phyloP scores from a whole-genome alignment of 1,140 invertebrate species.

The Arion vulgaris region DNA sequence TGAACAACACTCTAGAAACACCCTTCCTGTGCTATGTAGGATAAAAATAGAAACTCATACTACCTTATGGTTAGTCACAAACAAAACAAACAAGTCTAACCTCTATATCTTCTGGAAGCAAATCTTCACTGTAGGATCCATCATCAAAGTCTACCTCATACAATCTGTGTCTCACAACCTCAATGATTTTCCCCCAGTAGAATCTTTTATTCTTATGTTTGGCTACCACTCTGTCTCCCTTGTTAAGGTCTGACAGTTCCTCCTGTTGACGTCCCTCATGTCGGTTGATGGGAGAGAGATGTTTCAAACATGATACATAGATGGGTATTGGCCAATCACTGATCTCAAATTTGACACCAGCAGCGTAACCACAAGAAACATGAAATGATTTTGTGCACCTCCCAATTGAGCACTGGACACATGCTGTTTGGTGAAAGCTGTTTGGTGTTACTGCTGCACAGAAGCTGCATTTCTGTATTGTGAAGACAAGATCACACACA shows the following conservation, averaged over 20 bases:
- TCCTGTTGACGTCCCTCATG: slow-evolving; percentile 38
- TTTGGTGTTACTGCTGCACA: slow-evolving; percentile 47
- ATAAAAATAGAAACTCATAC: no score
- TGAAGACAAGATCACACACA: no score
- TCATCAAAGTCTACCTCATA: slow-evolving; percentile 80
- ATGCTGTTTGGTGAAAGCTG: slow-evolving; percentile 46
- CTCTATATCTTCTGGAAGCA: slow-evolving; percentile 74
- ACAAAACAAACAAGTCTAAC: slow-evolving; percentile 48
- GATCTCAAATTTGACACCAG: slow-evolving; percentile 72
- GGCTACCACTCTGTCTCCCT: slow-evolving; percentile 76
- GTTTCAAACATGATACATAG: slow-evolving; percentile 75
- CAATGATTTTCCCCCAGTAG: slow-evolving; percentile 76
- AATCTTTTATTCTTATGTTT: slow-evolving; percentile 79
- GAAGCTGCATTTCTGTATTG: slow-evolving; percentile 60
- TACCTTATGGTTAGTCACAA: no score
- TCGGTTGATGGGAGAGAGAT: slow-evolving; percentile 48
- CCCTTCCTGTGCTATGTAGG: no score
- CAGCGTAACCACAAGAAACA: slow-evolving; percentile 74
- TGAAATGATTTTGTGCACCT: slow-evolving; percentile 73
- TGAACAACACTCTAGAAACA: no score
- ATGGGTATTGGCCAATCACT: slow-evolving; percentile 73
- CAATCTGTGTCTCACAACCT: slow-evolving; percentile 74
- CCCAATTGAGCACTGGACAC: slow-evolving; percentile 73
- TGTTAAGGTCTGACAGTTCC: slow-evolving; percentile 58
- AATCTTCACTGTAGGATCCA: slow-evolving; percentile 78